A percentile compares a stretch with the other conserved stretches of the same genome.
phyloP scores from a whole-genome alignment of 1,140 invertebrate genomes.

The Anadara kagoshimensis region DNA sequence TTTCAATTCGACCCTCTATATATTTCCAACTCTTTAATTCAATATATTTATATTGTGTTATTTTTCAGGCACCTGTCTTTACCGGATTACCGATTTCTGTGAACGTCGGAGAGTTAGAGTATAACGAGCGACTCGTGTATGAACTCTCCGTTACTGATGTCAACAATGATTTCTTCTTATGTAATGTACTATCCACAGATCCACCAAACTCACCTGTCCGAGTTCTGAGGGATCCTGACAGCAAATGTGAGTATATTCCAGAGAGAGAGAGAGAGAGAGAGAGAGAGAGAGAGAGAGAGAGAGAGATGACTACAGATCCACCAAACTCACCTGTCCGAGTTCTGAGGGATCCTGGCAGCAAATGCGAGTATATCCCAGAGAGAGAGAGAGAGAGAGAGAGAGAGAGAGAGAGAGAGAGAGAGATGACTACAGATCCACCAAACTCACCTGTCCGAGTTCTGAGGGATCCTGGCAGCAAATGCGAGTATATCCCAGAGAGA shows the following conservation, averaged over 20 bases:
- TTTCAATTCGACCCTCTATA: too few species aligned
- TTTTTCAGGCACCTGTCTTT: constrained; percentile 25
- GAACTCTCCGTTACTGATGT: constrained; percentile 21
- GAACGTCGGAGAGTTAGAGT: constrained; percentile 30
- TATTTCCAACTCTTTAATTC: too few species aligned
- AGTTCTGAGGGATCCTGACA: constrained; percentile 19
- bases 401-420: not conserved
- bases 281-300: too few species aligned
- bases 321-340: not conserved
- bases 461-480: too few species aligned
- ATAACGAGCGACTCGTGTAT: constrained; percentile 23
- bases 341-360: not conserved
- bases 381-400: not conserved
- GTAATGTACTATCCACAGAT: not conserved
- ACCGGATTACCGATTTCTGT: constrained; percentile 30
- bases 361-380: too few species aligned
- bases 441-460: too few species aligned
- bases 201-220: constrained; percentile 8
- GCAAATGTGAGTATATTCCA: constrained; percentile 21
- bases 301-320: not conserved
- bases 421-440: not conserved
- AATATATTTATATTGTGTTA: not conserved
- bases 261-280: too few species aligned
- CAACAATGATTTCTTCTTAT: constrained; percentile 20
- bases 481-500: too few species aligned